Base-by-base conservation (phyloP, 2,113 vertebrate genomes). In the Ptilonorhynchus violaceus region DNA sequence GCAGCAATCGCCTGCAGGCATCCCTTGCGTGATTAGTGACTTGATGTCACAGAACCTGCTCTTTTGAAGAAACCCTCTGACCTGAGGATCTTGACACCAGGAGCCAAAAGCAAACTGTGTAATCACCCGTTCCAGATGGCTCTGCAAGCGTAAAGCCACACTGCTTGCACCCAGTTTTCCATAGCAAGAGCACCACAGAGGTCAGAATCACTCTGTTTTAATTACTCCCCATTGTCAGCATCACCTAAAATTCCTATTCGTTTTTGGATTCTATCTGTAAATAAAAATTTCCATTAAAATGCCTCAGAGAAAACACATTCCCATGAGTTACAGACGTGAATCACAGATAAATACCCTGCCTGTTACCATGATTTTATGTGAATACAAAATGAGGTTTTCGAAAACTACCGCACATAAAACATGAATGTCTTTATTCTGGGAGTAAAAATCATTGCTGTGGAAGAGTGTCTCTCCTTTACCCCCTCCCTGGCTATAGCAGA, bases 381-480 rank as follows among this genome's bases (percentile, higher is more conserved):
- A 92, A 91, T 88, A 85, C 33, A 93, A 93, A 97, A 95, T 69
- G 73, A 96, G 67, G 31, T 90, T 97, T 95, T 83, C 64, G 92
- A 93, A 94, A 88, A 59, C 37, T 55, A 70, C 60, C 74, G 89
- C 81, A 55, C 46, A 59, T 63, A 91, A 93, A 95, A 93, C 59
- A 91, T 20, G 28, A 85, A 85, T 20, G 44, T 75, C 56, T 95
- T 91, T 89, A 88, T 44, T 92, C 55, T 33, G 39, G 52, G 73
- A 90, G 69, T 73, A 90, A 83, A 89, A 96, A 73, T 42, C 52
- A 79, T 56, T 80, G 60, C 69, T n/a, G 47, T 73, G 33, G 68
- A 95, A 79, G 22, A 94, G 28, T 64, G n/a, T 59, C 39, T 59
- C 62, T 62, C 58, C 72, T 82, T 72, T 63, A 64, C 44, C 50